Conservation (phyloP, 2,888 invertebrate species). For the Crepidodera aurea region DNA sequence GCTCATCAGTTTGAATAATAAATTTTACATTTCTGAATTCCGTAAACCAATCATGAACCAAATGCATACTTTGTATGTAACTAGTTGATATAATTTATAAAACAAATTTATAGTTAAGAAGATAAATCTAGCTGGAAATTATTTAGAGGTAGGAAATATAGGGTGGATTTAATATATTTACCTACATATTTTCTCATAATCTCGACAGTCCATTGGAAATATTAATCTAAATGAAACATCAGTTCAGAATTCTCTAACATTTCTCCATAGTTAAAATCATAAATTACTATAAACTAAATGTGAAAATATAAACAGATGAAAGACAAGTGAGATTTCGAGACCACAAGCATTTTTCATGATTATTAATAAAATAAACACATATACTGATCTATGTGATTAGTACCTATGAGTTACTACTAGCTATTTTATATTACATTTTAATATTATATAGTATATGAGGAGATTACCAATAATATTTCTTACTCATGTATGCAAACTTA, state of each 20-base stretch:
- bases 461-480: conserved; percentile 22
- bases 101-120: not conserved
- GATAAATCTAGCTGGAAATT: conserved; percentile 8
- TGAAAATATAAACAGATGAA: conserved; percentile 33
- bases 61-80: no score
- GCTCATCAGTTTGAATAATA: no score
- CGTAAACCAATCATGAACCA: no score
- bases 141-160: conserved; percentile 1
- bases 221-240: conserved; percentile 1
- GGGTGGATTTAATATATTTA: not conserved
- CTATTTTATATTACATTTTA: conserved; percentile 25
- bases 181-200: not conserved
- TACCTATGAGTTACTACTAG: conserved; percentile 28
- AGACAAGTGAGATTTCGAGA: conserved; percentile 38
- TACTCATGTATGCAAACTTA: conserved; percentile 15
- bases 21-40: no score
- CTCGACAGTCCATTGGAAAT: not conserved
- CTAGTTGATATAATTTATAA: conserved; percentile 1
- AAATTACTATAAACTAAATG: conserved; percentile 3
- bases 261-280: not conserved
- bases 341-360: conserved; percentile 11
- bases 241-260: not conserved
- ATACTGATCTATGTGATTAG: conserved; percentile 30
- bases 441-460: conserved; percentile 12
- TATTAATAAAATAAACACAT: conserved; percentile 24